A percentile compares a stretch with the other conserved stretches of the same genome.
These are phyloP conservation scores for Myzus persicae DNA, from an alignment of 1,140 invertebrate genomes.

Conservation along the genomic window DNA sequence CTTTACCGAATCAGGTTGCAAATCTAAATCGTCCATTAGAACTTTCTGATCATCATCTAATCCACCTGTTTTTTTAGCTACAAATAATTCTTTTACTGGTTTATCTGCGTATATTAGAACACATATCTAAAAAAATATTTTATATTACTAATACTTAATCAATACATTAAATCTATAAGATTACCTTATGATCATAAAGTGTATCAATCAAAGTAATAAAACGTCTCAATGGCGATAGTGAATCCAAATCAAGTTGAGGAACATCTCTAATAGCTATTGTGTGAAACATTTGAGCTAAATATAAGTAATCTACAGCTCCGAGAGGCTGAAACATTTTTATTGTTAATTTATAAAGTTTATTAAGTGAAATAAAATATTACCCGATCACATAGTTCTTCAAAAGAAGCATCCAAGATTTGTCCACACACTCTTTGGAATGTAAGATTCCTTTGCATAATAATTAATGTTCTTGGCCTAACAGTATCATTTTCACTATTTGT, in stretches of 20 bases:
- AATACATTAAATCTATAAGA: constrained; percentile 32
- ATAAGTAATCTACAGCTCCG: constrained; percentile 93
- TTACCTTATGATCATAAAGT: constrained; percentile 92
- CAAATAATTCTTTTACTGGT: constrained; percentile 79
- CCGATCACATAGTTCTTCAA: constrained; percentile 89
- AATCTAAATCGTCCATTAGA: constrained; percentile 93
- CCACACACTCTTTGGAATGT: constrained; percentile 91
- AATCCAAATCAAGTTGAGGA: constrained; percentile 79
- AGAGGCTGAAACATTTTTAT: constrained; percentile 72
- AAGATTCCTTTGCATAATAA: constrained; percentile 87
- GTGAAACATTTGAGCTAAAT: constrained; percentile 91
- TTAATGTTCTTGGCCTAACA: constrained; percentile 82
- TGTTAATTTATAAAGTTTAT: constrained; percentile 54
- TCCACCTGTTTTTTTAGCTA: constrained; percentile 55
- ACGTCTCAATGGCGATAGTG: constrained; percentile 85
- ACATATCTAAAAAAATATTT: constrained; percentile 69
- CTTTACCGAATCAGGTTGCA: constrained; percentile 70
- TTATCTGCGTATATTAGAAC: constrained; percentile 82
- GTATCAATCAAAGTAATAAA: constrained; percentile 98
- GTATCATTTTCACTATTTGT: constrained; percentile 79
- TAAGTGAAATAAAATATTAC: constrained; percentile 67
- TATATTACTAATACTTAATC: constrained; percentile 1
- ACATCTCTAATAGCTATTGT: constrained; percentile 92
- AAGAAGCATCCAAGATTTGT: constrained; percentile 86
- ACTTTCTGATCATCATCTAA: constrained; percentile 68